Percentiles rank a stretch among this genome's conserved stretches.
Evolutionary conservation across 2,113 vertebrate genomes (phyloP).

Genomic region (Steatornis caripensis): DNA sequence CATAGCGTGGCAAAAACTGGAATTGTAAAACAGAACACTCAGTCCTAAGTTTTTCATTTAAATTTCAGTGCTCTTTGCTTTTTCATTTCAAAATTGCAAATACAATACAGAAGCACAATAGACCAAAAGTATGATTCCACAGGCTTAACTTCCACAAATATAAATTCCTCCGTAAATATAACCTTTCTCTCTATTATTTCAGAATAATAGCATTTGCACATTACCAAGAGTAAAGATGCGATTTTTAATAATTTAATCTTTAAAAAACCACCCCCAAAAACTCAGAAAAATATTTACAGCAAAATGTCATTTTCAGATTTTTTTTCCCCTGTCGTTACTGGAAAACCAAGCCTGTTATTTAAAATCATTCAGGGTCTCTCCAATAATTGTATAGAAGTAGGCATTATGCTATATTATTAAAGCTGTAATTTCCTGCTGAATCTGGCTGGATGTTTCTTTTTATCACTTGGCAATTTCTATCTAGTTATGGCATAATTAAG

Average conservation of each 20-base stretch:
- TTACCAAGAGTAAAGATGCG: slow-evolving; percentile 22
- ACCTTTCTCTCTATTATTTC: slow-evolving; percentile 15
- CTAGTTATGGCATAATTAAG: slow-evolving; percentile 99
- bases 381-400: slow-evolving; percentile 91
- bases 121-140: slow-evolving; percentile 6
- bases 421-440: slow-evolving; percentile 97
- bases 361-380: slow-evolving; percentile 85
- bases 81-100: slow-evolving; percentile 7
- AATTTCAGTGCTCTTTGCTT: background rate
- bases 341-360: slow-evolving; percentile 83
- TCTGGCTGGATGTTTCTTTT: slow-evolving; percentile 97
- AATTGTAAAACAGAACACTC: background rate
- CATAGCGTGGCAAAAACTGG: background rate
- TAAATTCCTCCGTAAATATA: slow-evolving; percentile 57
- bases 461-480: slow-evolving; percentile 98
- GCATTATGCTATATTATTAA: slow-evolving; percentile 95
- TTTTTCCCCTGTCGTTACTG: slow-evolving; percentile 66
- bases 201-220: slow-evolving; percentile 44
- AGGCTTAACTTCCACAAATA: slow-evolving; percentile 63
- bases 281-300: slow-evolving; percentile 80
- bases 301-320: slow-evolving; percentile 75
- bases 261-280: background rate
- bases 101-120: background rate
- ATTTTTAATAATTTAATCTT: slow-evolving; percentile 66
- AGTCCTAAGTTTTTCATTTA: background rate